Percentiles rank a stretch among this genome's conserved stretches.
These are phyloP conservation scores for Myripristis jacobus DNA, from an alignment of 2,797 vertebrate genomes.

Conservation along the genomic window DNA sequence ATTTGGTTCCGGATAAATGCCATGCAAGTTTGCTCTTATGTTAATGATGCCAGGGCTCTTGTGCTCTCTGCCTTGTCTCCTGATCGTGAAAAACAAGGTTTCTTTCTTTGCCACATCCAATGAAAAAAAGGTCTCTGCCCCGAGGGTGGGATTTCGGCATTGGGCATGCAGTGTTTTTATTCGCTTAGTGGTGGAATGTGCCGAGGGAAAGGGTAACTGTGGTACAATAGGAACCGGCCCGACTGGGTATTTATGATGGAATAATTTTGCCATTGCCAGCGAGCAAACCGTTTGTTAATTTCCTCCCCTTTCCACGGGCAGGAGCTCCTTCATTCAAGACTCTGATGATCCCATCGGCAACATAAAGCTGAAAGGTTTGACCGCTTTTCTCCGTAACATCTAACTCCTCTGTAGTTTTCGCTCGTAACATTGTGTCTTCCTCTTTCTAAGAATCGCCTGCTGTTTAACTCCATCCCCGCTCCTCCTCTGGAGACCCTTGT, in stretches of 20 bases:
- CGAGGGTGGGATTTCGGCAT: constrained; percentile 63
- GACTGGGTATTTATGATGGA: constrained; percentile 39
- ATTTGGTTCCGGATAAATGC: background rate
- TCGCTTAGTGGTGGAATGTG: constrained; percentile 59
- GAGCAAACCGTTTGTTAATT: background rate
- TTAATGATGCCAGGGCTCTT: constrained; percentile 27
- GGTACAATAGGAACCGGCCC: background rate
- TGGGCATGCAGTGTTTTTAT: constrained; percentile 54
- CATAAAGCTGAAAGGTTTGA: constrained; percentile 69
- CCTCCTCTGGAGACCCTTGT: background rate
- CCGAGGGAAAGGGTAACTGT: constrained; percentile 17
- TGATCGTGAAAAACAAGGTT: constrained; percentile 62
- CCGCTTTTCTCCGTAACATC: background rate
- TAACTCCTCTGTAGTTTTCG: constrained; percentile 2
- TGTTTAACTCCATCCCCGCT: background rate
- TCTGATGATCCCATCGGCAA: constrained; percentile 50
- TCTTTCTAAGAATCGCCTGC: constrained; percentile 3
- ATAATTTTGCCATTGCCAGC: background rate
- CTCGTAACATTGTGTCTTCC: constrained; percentile 9
- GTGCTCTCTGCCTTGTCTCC: constrained; percentile 50
- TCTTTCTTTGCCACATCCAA: constrained; percentile 69
- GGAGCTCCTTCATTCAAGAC: constrained; percentile 30
- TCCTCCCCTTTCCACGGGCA: background rate
- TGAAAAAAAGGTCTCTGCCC: constrained; percentile 46
- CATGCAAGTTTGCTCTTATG: constrained; percentile 9